Base-by-base conservation (phyloP, 2,888 invertebrate genomes). In the Cephonodes hylas region DNA sequence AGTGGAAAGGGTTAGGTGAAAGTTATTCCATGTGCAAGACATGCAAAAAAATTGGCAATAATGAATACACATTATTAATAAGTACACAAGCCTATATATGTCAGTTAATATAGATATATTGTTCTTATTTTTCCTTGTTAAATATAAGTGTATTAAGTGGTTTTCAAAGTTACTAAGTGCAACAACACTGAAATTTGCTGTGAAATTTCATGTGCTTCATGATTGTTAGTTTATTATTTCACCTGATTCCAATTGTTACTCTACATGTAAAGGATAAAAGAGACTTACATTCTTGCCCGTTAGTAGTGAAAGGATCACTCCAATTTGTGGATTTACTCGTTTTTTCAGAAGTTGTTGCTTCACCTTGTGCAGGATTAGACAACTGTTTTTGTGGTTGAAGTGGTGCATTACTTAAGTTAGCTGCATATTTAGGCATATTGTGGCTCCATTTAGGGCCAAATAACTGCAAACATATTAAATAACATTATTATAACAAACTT, bases 371-470 rank as follows among this genome's bases (percentile, higher is more conserved):
- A 8, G 18, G 27, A 31, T 31, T 53, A 66, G 85, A 84, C 6
- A 94, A 91, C 85, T 95, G 94, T 85, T 96, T 96, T 63, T 96
- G 93, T 3, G 97, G 97, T 80, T 96, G 96, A 23, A 97, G 87
- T 1, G 97, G 97, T 67, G 95, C 94, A 69, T 95, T 93, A 70
- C 96, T 95, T 66, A 98, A 93, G 83, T 96, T 97, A n/a, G 96
- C 95, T 44, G 97, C 97, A 93, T 96, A 98, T 85, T 95, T 95
- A 56, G 98, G 98, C 93, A 97, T 95, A 62, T 95, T 77, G 93
- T 93, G 83, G 83, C 96, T 96, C 96, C 97, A 96, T 80, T 96
- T 95, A 60, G 96, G 95, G 58, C 96, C 96, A 90, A 95, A 96
- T 66, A 97, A 88, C 97, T 97, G 81, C 68, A 92, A 93, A 48